phyloP scores from a whole-genome alignment of 2,888 invertebrate genomes.

The Drymonia ruficornis region DNA sequence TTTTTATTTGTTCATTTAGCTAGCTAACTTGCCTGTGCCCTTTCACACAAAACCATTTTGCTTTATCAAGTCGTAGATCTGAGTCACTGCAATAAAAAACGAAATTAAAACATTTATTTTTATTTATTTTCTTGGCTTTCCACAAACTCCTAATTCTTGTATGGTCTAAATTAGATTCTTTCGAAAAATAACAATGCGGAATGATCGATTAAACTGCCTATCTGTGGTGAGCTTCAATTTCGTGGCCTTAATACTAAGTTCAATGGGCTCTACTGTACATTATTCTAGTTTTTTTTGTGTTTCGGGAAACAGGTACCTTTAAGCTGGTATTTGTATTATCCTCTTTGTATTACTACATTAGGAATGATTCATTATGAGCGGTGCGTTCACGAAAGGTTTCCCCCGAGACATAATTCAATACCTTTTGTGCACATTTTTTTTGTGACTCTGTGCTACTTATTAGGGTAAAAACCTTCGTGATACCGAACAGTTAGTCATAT shows the following conservation, averaged over 20 bases:
- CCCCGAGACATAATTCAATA: slow-evolving; percentile 61
- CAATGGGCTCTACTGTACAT: neutral
- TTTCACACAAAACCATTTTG: too few species aligned
- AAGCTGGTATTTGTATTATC: slow-evolving; percentile 19
- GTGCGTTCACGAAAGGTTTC: slow-evolving; percentile 47
- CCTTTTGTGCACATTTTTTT: slow-evolving; percentile 60
- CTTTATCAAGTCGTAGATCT: too few species aligned
- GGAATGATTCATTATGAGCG: slow-evolving; percentile 46
- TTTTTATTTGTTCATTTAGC: neutral
- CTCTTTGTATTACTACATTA: slow-evolving; percentile 23
- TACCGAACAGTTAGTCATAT: slow-evolving; percentile 73
- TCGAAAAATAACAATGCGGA: slow-evolving; percentile 1
- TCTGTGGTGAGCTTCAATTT: neutral
- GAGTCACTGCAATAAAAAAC: too few species aligned
- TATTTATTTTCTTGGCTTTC: too few species aligned
- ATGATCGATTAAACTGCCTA: neutral
- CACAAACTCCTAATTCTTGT: too few species aligned
- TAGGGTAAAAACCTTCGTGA: slow-evolving; percentile 77
- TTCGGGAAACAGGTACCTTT: slow-evolving; percentile 7
- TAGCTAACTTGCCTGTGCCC: too few species aligned
- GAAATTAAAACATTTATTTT: too few species aligned
- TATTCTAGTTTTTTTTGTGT: neutral
- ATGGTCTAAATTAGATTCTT: neutral
- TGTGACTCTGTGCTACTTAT: slow-evolving; percentile 63
- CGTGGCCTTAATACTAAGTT: neutral